Evolutionary conservation across 2,797 vertebrate species (phyloP).

Genomic region (Phalloptychus januarius): DNA sequence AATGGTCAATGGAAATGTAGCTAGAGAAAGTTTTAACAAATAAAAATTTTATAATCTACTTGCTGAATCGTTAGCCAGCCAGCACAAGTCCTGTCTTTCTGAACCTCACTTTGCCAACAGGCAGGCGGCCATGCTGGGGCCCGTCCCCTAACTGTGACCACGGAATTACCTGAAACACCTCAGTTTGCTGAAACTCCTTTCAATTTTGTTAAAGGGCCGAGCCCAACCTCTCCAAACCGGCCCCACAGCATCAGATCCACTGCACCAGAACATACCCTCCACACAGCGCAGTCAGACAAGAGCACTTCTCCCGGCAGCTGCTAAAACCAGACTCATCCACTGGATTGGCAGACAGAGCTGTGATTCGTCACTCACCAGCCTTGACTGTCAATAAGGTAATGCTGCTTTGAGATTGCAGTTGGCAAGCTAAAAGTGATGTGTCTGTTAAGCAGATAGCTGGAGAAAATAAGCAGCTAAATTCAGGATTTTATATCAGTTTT

Average conservation of each 20-base stretch:
- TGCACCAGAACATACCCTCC: not conserved
- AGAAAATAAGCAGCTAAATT: not conserved
- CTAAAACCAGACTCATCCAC: not conserved
- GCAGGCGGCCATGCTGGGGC: not conserved
- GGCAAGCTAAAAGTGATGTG: not conserved
- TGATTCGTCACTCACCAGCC: not conserved
- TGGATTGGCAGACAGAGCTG: not conserved
- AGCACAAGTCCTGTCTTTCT: not conserved
- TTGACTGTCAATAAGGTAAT: not conserved
- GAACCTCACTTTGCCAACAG: not conserved
- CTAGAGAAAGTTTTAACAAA: too few species aligned
- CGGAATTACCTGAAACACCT: not conserved
- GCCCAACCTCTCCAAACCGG: not conserved
- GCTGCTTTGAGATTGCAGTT: not conserved
- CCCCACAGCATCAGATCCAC: not conserved
- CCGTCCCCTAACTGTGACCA: too few species aligned
- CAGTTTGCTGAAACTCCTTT: not conserved
- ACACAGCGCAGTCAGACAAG: not conserved
- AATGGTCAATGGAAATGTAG: too few species aligned
- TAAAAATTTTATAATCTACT: too few species aligned
- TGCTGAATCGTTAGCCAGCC: too few species aligned
- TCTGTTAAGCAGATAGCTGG: not conserved
- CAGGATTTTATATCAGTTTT: not conserved
- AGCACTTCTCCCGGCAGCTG: not conserved
- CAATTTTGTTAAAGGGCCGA: not conserved